Base-by-base conservation (phyloP, 23 tunicate genomes). In the Botrylloides violaceus region DNA sequence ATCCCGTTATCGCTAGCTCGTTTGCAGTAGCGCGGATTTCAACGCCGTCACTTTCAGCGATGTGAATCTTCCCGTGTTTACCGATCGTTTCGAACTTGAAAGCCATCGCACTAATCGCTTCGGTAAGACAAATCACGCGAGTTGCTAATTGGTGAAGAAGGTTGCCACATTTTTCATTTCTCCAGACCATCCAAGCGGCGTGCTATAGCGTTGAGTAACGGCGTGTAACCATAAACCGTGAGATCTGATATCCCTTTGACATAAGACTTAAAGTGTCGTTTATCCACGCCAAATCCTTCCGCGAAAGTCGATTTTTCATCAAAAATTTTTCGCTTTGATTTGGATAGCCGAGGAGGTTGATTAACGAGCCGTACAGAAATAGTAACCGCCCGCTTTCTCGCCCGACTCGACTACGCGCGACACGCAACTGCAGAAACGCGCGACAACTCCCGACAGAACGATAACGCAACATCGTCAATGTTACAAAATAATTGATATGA, bases 181-280 rank as follows among this genome's bases (percentile, higher is more conserved):
- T 15, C n/a, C n/a, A n/a, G n/a, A n/a, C n/a, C n/a, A n/a, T n/a
- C n/a, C n/a, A n/a, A n/a, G n/a, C n/a, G n/a, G 53, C 53, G 53
- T 15, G 53, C 12, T 43, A 43, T 7, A 15, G 12, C 53, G 53
- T 15, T 15, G 53, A 15, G 12, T 7, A 43, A 43, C 53, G 53
- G 53, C 53, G 9, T 43, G 53, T 43, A 43, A 43, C 53, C 53
- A 43, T 43, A 63, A 34, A 63, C 32, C 32, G 31, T 20, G 33
- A 9, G 32, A 63, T 63, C 32, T 31, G 70, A 63, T 63, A 63
- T n/a, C 70, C 70, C 18, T 25, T 7, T 34, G 70, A 63, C 33
- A 31, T 9, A 34, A 21, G 70, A 34, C 70, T 63, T 63, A 12
- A 63, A 63, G 29, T 19, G 6, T 3, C 36, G 29, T 63, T 28